Evolutionary conservation across 2,888 invertebrate genomes (phyloP), one percentile per base, ranked within the genome.

Genomic region (Ophion obscuratus): DNA sequence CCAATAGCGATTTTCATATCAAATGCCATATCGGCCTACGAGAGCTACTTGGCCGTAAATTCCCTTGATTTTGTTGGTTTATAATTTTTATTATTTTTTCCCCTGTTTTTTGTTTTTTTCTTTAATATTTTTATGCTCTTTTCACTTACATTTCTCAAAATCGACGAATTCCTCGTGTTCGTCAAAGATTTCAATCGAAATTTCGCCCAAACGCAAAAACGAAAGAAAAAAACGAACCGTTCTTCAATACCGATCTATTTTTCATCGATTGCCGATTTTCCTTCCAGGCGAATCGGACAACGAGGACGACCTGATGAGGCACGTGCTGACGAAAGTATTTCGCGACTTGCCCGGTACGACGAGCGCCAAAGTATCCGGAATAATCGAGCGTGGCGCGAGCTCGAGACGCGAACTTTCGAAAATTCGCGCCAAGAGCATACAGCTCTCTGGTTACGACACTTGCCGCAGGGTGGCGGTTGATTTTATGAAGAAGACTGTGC

Each of bases 281-380:
- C 79, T 74, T 70, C 0, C 80, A 93, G 93, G 90, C 10, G 92
- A 91, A 36, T 91, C 91, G 5, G 92, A 92, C 44, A 91, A 88
- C 85, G 93, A 93, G 17, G 93, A 93, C 64, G 92, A 93, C 57
- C 67, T 92, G 68, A 92, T 92, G 88, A 91, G 92, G 24, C 92
- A 93, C 82, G 92, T 94, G 1, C 68, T 94, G 9, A 88, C 90
- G 0, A 92, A 92, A 85, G 92, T 94, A 6, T 94, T 94, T 73
- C 89, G 92, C 83, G 91, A 93, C 70, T 88, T 93, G 4, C 94
- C 94, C 0, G 93, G 92, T 0, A 90, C 93, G 0, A 89, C 93
- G 0, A 85, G 87, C 3, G 83, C 91, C 0, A 85, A 91, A 0
- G 77, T 87, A 0, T 83, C 89, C 10, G 89, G 91, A 71, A 90